Base-by-base conservation (phyloP, 2,113 vertebrate species). In the Dromas ardeola region DNA sequence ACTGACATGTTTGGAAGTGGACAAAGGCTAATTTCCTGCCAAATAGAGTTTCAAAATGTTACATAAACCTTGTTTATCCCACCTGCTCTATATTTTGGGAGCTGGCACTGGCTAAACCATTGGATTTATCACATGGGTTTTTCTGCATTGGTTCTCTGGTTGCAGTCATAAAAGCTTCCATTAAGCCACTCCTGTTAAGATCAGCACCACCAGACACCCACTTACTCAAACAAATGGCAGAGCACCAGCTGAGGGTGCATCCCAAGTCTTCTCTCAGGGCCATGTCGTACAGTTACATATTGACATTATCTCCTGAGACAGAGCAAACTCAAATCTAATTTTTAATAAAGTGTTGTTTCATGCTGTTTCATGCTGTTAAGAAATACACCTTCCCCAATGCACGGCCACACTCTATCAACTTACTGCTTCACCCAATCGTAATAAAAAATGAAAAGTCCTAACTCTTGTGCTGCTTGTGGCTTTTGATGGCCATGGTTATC, bases 231-330 rank as follows among this genome's bases (percentile, higher is more conserved):
- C 32, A 53, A 92, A 55, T 15, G 32, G 27, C 63, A 92, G 34
- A 80, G 29, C 63, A 81, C 30, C 21, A n/a, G 1, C 12, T 15
- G 34, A 50, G 26, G n/a, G 17, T 36, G 11, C 34, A 61, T 34
- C 42, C 56, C 47, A 71, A 67, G 47, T 4, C 3, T 11, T 71
- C 42, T 80, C 38, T 81, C 26, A 21, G 55, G 18, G 16, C 26
- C 29, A 1, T 13, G 14, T 27, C 1, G 0, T 18, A 27, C 2
- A 2, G 17, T 80, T 32, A 49, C 2, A 0, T 15, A 23, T 4
- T 5, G 13, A 42, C 11, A 18, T 47, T 69, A n/a, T 42, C 29
- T 63, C 63, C 63, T 55, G 47, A 70, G n/a, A 56, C 3, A 30
- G 7, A 52, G 27, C 11, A 92, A 92, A 81, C 23, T 62, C 85